A percentile compares a stretch with the other conserved stretches of the same genome.
These are phyloP conservation scores for Phalacrocorax aristotelis DNA, from an alignment of 2,113 vertebrate species.

Conservation along the genomic window DNA sequence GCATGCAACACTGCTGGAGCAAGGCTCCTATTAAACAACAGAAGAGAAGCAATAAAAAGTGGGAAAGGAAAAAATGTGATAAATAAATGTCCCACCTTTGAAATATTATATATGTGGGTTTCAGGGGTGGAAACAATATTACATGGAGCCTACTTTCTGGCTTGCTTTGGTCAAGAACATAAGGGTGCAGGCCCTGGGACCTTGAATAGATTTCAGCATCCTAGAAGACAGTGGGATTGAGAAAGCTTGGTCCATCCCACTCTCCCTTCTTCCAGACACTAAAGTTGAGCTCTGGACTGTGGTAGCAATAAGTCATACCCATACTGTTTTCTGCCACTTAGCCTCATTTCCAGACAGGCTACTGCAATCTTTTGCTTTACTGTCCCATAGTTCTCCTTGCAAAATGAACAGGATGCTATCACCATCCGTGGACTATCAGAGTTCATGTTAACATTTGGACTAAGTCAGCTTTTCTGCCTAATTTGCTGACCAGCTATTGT, in stretches of 20 bases:
- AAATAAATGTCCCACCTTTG: neutral
- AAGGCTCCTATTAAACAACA: neutral
- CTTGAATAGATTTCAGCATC: neutral
- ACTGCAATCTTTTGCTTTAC: neutral
- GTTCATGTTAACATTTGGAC: neutral
- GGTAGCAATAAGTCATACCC: neutral
- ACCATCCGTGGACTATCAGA: neutral
- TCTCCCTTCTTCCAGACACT: neutral
- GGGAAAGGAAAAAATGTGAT: neutral
- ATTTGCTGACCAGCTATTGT: neutral
- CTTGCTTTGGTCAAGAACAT: neutral
- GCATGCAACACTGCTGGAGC: fast-evolving
- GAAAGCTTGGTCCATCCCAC: neutral
- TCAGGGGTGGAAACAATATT: neutral
- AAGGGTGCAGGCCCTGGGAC: neutral
- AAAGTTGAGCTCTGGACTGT: neutral
- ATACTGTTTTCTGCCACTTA: neutral
- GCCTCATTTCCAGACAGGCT: neutral
- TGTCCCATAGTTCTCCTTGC: neutral
- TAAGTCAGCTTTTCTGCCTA: neutral
- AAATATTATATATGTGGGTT: neutral
- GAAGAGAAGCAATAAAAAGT: neutral
- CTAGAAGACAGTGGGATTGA: neutral
- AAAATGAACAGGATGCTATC: neutral
- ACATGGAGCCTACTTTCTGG: neutral